Conservation (phyloP, 1,140 invertebrate genomes). For the Drosophila grimshawi region DNA sequence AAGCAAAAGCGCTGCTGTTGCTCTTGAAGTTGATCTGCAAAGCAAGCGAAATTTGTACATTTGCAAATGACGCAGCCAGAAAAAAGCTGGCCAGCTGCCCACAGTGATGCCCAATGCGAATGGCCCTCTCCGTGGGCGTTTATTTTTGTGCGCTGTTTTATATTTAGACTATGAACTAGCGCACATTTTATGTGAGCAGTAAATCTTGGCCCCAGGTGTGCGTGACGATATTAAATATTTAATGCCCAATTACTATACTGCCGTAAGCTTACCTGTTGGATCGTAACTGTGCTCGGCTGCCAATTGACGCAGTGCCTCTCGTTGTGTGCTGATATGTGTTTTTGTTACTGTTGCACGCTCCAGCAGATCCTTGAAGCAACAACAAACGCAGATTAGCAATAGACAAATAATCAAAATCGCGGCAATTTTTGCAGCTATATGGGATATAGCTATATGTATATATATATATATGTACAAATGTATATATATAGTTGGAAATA, state of each 20-base stretch:
- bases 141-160: slow-evolving; percentile 66
- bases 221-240: slow-evolving; percentile 26
- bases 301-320: slow-evolving; percentile 58
- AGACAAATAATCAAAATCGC: slow-evolving; percentile 47
- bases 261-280: slow-evolving; percentile 50
- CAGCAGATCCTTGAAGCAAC: slow-evolving; percentile 65
- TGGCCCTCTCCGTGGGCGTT: slow-evolving; percentile 56
- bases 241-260: background rate
- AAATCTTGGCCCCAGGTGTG: slow-evolving; percentile 47
- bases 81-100: slow-evolving; percentile 38
- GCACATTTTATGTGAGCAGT: slow-evolving; percentile 53
- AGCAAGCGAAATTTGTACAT: slow-evolving; percentile 16
- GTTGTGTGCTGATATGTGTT: slow-evolving; percentile 35
- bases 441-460: slow-evolving; percentile 30
- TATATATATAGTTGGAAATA: slow-evolving; percentile 27
- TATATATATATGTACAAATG: slow-evolving; percentile 10
- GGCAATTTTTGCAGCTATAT: slow-evolving; percentile 58
- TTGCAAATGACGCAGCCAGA: slow-evolving; percentile 39
- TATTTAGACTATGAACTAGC: slow-evolving; percentile 77
- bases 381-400: slow-evolving; percentile 57
- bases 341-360: slow-evolving; percentile 53
- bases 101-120: slow-evolving; percentile 30
- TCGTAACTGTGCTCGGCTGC: slow-evolving; percentile 67
- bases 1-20: slow-evolving; percentile 80
- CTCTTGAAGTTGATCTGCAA: slow-evolving; percentile 74